phyloP scores from a whole-genome alignment of 2,797 vertebrate genomes.

The Falco cherrug region DNA sequence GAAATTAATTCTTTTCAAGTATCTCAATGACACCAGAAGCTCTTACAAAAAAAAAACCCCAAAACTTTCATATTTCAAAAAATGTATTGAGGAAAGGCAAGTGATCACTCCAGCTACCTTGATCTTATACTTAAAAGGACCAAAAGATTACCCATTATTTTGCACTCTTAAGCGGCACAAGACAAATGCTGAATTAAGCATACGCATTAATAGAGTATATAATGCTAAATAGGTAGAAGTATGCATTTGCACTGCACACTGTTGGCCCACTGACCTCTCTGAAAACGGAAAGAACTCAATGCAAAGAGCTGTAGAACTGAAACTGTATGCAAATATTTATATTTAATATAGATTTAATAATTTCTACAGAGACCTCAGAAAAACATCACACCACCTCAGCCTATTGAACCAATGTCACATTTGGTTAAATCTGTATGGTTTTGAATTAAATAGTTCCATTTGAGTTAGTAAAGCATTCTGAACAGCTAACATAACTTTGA shows the following conservation, averaged over 20 bases:
- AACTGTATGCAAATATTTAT: neutral
- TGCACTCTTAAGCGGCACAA: neutral
- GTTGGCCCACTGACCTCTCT: accelerated
- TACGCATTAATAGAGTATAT: neutral
- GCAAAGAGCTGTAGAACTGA: neutral
- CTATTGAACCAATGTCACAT: neutral
- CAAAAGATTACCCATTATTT: neutral
- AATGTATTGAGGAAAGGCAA: neutral
- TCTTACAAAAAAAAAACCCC: neutral
- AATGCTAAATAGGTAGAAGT: neutral
- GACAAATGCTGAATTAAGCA: neutral
- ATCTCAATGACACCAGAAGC: neutral
- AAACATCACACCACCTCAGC: neutral
- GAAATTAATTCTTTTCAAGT: neutral
- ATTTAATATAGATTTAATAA: neutral
- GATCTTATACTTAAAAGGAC: neutral
- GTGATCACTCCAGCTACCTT: neutral
- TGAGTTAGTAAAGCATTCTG: neutral
- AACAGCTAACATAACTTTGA: neutral
- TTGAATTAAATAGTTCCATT: neutral
- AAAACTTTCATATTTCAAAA: neutral
- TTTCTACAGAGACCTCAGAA: neutral
- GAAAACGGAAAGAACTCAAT: neutral
- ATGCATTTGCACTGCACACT: neutral
- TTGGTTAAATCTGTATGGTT: neutral